Evolutionary conservation across 2,888 invertebrate genomes (phyloP).

Genomic region (Heliconius sara): DNA sequence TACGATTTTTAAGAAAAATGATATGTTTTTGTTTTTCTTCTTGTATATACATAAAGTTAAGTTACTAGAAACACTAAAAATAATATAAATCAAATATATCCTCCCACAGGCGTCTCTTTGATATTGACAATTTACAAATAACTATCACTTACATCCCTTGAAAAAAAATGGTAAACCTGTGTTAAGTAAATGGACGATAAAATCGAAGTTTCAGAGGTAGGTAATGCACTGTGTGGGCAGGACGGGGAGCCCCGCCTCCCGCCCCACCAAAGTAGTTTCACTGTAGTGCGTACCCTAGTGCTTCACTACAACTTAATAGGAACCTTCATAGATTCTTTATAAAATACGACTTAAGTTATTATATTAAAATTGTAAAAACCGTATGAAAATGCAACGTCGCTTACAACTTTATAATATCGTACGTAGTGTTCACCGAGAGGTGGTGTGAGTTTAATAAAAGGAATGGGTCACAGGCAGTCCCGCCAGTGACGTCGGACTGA

Average conservation of each 20-base stretch:
- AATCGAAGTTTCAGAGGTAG: neutral
- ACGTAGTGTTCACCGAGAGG: neutral
- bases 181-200: neutral
- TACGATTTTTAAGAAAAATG: too few species aligned
- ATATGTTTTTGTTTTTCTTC: too few species aligned
- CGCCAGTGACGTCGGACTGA: neutral
- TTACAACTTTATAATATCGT: neutral
- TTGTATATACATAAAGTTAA: too few species aligned
- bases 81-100: too few species aligned
- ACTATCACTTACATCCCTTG: neutral
- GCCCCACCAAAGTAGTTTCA: neutral
- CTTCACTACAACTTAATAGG: neutral
- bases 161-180: neutral
- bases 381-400: neutral
- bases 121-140: neutral
- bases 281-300: neutral
- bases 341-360: neutral
- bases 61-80: too few species aligned
- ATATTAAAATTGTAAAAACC: neutral
- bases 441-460: conserved; percentile 3
- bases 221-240: conserved; percentile 3
- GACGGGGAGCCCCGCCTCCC: conserved; percentile 5
- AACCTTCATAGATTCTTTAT: neutral
- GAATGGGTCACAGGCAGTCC: neutral
- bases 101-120: neutral